Evolutionary conservation across 2,888 invertebrate genomes (phyloP).

Genomic region (Nymphalis polychloros): DNA sequence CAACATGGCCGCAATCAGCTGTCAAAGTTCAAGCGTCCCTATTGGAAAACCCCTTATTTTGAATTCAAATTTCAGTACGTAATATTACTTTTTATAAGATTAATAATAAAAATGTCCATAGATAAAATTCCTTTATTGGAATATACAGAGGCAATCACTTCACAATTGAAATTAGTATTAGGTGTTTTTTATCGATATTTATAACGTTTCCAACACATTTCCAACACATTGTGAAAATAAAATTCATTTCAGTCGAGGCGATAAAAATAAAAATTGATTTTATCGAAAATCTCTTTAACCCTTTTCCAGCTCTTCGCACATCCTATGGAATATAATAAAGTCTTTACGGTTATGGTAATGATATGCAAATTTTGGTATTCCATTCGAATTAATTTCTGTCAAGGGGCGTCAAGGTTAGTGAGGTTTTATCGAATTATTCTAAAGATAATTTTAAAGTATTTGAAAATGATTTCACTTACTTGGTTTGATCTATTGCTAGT

Average conservation of each 20-base stretch:
- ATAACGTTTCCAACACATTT: conserved; percentile 1
- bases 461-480: neutral
- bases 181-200: too few species aligned
- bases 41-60: too few species aligned
- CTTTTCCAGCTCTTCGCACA: conserved; percentile 16
- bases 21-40: too few species aligned
- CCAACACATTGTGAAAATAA: conserved; percentile 15
- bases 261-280: conserved; percentile 32
- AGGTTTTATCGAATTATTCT: too few species aligned
- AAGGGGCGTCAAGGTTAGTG: conserved; percentile 5
- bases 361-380: conserved; percentile 7
- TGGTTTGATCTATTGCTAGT: too few species aligned
- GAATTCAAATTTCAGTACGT: too few species aligned
- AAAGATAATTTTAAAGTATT: neutral
- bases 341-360: conserved; percentile 22
- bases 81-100: too few species aligned
- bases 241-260: conserved; percentile 23
- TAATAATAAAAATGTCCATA: too few species aligned
- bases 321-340: conserved; percentile 21
- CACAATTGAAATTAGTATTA: neutral
- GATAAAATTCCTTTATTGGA: too few species aligned
- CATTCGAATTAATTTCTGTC: conserved; percentile 15
- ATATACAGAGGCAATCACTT: neutral
- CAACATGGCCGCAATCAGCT: too few species aligned
- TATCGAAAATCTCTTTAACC: conserved; percentile 29